Evolutionary conservation across 2,113 vertebrate genomes (phyloP).

Genomic region (Heterotis niloticus): DNA sequence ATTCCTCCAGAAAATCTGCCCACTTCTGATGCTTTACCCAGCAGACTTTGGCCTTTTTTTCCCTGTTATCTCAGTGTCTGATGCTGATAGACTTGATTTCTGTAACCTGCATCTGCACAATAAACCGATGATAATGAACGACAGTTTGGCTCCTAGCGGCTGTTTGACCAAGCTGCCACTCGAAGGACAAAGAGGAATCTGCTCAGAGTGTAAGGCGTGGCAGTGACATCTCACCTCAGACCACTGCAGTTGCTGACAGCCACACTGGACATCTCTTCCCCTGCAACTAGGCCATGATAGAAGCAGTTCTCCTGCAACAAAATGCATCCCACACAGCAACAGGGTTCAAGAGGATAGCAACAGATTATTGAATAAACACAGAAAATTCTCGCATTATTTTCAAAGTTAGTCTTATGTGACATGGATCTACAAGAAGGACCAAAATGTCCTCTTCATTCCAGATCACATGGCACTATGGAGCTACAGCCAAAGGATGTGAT

Average conservation of each 20-base stretch:
- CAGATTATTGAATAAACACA: background rate
- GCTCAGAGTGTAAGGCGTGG: background rate
- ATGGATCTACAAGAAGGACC: too few species aligned
- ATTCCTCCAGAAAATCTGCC: background rate
- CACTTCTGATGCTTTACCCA: slow-evolving; percentile 23
- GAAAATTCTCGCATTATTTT: too few species aligned
- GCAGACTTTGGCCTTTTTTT: slow-evolving; percentile 44
- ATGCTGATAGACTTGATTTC: background rate
- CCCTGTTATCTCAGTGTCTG: background rate
- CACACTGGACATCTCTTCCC: slow-evolving; percentile 71
- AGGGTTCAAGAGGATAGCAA: background rate
- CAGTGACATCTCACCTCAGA: slow-evolving; percentile 71
- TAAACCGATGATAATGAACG: background rate
- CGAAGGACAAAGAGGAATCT: background rate
- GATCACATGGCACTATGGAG: too few species aligned
- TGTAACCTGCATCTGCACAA: background rate
- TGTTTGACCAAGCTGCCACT: background rate
- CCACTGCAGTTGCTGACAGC: slow-evolving; percentile 82
- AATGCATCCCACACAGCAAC: slow-evolving; percentile 33
- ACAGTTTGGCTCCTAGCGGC: slow-evolving; percentile 21
- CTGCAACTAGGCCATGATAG: slow-evolving; percentile 80
- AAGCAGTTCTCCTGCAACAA: slow-evolving; percentile 82
- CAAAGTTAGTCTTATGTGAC: too few species aligned
- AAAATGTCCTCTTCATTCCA: too few species aligned
- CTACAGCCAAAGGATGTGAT: too few species aligned